These are phyloP conservation scores for Acipenser oxyrinchus DNA, from an alignment of 2,797 vertebrate genomes.

Conservation along the genomic window DNA sequence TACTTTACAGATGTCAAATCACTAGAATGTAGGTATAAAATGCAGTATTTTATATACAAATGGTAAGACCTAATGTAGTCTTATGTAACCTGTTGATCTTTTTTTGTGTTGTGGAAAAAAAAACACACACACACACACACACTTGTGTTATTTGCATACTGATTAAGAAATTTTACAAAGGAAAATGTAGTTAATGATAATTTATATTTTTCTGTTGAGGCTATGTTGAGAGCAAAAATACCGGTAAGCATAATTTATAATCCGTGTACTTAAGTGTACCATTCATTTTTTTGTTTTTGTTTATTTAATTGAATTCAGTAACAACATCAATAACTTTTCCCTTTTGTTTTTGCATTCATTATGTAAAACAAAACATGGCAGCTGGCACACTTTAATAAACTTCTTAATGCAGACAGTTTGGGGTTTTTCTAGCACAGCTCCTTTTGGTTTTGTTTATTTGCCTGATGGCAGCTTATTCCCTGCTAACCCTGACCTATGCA, in stretches of 20 bases:
- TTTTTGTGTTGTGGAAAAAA: not conserved
- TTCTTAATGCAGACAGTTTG: constrained; percentile 9
- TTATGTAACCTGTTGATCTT: not conserved
- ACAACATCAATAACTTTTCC: constrained; percentile 26
- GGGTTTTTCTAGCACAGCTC: not conserved
- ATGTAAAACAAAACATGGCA: constrained; percentile 23
- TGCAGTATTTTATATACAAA: no score
- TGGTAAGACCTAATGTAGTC: not conserved
- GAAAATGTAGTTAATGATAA: constrained; percentile 22
- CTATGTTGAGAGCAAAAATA: constrained; percentile 33
- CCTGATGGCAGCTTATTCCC: constrained; percentile 25
- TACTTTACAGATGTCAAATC: no score
- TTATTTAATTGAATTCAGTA: constrained; percentile 23
- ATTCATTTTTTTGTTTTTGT: constrained; percentile 5
- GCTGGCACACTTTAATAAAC: constrained; percentile 26
- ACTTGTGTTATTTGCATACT: not conserved
- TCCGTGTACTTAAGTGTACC: no score
- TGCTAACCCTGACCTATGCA: constrained; percentile 41
- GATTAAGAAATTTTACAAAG: not conserved
- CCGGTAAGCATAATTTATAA: constrained; percentile 31
- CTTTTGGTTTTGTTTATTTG: constrained; percentile 8
- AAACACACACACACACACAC: not conserved
- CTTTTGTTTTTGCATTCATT: constrained; percentile 34
- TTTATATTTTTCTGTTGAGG: constrained; percentile 33
- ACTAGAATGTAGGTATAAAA: no score